A percentile compares a stretch with the other conserved stretches of the same genome.
Conservation (phyloP, 2,888 invertebrate species). For the Zootermopsis nevadensis region DNA sequence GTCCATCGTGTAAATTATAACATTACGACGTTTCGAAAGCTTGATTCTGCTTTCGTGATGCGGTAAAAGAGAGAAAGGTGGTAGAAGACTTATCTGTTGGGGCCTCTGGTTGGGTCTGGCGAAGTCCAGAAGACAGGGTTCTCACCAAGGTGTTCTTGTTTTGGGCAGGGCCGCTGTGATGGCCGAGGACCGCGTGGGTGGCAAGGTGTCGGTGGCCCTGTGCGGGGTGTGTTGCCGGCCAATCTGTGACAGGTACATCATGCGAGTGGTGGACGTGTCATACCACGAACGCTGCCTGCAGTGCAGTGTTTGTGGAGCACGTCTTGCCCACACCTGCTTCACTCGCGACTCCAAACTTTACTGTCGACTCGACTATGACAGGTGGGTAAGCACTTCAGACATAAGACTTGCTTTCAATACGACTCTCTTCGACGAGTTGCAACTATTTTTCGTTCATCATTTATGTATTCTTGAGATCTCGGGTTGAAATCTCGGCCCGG, state of each 20-base stretch:
- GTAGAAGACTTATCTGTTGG: too few species aligned
- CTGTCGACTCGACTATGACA: constrained; percentile 83
- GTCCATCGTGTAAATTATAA: too few species aligned
- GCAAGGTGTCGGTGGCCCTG: constrained; percentile 55
- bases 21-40: too few species aligned
- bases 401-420: too few species aligned
- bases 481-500: too few species aligned
- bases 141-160: neutral
- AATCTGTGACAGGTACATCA: constrained; percentile 80
- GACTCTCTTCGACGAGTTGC: too few species aligned
- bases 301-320: constrained; percentile 78
- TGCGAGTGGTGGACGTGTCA: constrained; percentile 77
- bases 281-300: constrained; percentile 84
- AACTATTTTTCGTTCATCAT: too few species aligned
- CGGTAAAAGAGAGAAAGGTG: too few species aligned
- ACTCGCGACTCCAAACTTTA: constrained; percentile 79
- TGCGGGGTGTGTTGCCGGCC: constrained; percentile 78
- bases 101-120: too few species aligned
- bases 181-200: constrained; percentile 35
- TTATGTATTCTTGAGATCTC: too few species aligned
- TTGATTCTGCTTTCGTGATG: too few species aligned
- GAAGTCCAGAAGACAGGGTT: too few species aligned
- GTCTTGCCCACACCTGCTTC: constrained; percentile 80
- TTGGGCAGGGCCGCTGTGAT: neutral
- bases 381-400: constrained; percentile 64